Conservation (phyloP, 2,888 invertebrate species). For the Morpho deidamia region DNA sequence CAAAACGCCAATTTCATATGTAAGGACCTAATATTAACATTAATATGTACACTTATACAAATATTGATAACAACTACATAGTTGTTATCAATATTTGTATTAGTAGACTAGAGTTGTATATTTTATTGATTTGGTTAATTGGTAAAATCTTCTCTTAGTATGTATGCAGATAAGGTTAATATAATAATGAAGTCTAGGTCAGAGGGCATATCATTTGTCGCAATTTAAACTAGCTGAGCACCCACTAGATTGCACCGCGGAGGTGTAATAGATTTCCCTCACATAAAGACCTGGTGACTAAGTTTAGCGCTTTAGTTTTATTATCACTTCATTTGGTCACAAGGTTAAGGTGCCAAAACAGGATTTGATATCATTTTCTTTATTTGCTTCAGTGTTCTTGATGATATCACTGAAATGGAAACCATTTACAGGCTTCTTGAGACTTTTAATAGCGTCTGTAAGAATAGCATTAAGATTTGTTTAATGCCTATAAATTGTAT, state of each 20-base stretch:
- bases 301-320: conserved; percentile 34
- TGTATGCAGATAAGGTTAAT: too few relatives aligned
- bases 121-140: too few relatives aligned
- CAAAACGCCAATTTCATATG: too few relatives aligned
- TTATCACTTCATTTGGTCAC: conserved; percentile 24
- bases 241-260: conserved; percentile 46
- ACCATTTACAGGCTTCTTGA: conserved; percentile 1
- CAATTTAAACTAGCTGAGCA: conserved; percentile 41
- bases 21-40: too few relatives aligned
- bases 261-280: conserved; percentile 59
- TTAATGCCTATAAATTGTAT: too few relatives aligned
- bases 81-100: too few relatives aligned
- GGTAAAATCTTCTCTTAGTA: too few relatives aligned
- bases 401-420: conserved; percentile 14
- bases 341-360: conserved; percentile 37
- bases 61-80: too few relatives aligned
- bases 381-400: conserved; percentile 26
- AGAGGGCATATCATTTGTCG: conserved; percentile 56
- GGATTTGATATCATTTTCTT: conserved; percentile 41
- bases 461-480: background rate
- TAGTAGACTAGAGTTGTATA: too few relatives aligned
- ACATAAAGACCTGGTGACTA: conserved; percentile 31
- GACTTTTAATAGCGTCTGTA: background rate
- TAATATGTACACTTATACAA: too few relatives aligned
- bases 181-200: background rate